A percentile compares a stretch with the other conserved stretches of the same genome.
Evolutionary conservation across 2,797 vertebrate genomes (phyloP).

Genomic region (Scolopax rusticola): DNA sequence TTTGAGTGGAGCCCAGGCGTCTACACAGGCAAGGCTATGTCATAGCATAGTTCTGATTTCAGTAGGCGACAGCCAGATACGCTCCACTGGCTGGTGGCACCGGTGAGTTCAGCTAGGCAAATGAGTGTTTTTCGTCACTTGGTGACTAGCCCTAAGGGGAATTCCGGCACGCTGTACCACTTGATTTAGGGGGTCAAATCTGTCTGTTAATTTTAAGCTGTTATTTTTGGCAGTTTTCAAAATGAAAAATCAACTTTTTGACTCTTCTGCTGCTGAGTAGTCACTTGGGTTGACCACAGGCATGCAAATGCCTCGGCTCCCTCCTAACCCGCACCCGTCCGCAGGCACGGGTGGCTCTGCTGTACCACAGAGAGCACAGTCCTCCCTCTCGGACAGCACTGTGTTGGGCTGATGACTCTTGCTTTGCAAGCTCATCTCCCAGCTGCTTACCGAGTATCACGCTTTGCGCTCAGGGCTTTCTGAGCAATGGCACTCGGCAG

Average conservation of each 20-base stretch:
- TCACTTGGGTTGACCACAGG: neutral
- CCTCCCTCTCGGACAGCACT: neutral
- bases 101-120: slow-evolving; percentile 19
- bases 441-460: neutral
- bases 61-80: neutral
- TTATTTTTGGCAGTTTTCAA: slow-evolving; percentile 15
- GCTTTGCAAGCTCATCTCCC: neutral
- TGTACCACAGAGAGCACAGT: neutral
- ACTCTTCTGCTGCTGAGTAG: neutral
- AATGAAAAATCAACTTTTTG: slow-evolving; percentile 1
- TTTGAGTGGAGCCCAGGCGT: neutral
- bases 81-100: neutral
- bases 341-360: neutral
- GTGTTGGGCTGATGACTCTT: accelerated
- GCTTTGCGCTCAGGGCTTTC: neutral
- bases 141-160: neutral
- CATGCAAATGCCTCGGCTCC: neutral
- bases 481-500: neutral
- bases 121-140: neutral
- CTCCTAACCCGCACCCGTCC: neutral
- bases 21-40: neutral
- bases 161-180: neutral
- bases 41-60: neutral
- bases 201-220: neutral
- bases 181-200: neutral